Evolutionary conservation across 2,888 invertebrate species (phyloP), one percentile per base, ranked within the genome.

Genomic region (Netelia melanura): DNA sequence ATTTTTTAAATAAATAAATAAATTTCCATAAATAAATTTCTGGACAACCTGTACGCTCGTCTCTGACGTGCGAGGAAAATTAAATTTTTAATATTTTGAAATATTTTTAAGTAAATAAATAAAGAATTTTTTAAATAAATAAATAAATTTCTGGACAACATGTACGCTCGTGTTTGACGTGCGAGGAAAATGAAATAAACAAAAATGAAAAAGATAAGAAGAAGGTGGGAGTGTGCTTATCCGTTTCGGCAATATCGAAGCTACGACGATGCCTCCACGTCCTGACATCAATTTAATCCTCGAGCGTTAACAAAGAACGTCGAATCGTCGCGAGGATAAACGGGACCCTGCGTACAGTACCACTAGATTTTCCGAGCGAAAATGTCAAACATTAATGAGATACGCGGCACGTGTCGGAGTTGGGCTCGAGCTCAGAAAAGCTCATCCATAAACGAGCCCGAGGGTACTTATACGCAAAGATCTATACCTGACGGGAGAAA

Each of bases 351-450:
- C 64, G 54, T 21, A 62, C 65, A 48, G 44, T 74, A 64, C 14
- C 11, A n/a, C 9, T 44, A 30, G 43, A 86, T 79, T 78, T 82
- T 84, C 70, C 83, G 77, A 3, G 14, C 9, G 61, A 48, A 67
- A 84, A 76, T 84, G 89, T 88, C 86, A 87, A 88, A 88, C 74
- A 86, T 89, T 89, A 86, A 90, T 89, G 87, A 87, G 87, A 90
- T 81, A 70, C 81, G 14, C 38, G 89, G 76, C 90, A 89, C 90
- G 90, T 89, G 90, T 81, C 89, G 70, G 17, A 64, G 44, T 78
- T 52, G 58, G 17, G 76, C 61, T 21, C 23, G 78, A 85, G 74
- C 79, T 70, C 48, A 74, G 78, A 81, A 74, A 80, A 87, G 85
- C 81, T 87, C 84, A 67, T 74, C 67, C 68, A 64, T 52, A 56